These are phyloP conservation scores for Morinoia aosen DNA, from an alignment of 2,888 invertebrate species.

Conservation along the genomic window DNA sequence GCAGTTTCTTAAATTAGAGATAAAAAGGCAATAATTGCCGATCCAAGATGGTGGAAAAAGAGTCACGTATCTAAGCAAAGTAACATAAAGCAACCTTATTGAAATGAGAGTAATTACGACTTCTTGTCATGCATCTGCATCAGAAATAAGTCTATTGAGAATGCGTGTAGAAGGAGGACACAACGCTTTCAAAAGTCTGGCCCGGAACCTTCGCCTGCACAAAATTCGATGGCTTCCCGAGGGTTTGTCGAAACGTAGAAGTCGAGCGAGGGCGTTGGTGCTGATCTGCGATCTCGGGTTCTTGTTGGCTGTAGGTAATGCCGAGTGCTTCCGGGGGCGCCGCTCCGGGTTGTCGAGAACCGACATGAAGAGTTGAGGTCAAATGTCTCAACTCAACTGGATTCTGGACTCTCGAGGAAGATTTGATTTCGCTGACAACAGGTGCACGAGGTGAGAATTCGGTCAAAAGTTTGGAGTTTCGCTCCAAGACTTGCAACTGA, in stretches of 20 bases:
- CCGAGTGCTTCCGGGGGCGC: neutral
- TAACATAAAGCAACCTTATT: neutral
- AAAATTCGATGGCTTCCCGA: neutral
- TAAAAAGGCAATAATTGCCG: neutral
- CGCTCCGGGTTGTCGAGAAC: conserved; percentile 31
- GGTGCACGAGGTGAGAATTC: neutral
- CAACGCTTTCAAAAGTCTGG: conserved; percentile 9
- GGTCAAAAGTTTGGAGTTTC: neutral
- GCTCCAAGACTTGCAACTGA: neutral
- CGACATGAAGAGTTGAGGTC: neutral
- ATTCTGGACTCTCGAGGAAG: neutral
- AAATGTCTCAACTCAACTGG: neutral
- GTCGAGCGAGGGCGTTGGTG: neutral
- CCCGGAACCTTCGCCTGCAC: neutral
- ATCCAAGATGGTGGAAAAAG: neutral
- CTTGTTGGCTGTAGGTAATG: neutral
- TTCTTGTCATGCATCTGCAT: neutral
- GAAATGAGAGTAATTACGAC: neutral
- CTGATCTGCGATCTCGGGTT: neutral
- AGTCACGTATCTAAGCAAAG: neutral
- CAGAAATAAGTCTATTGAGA: neutral
- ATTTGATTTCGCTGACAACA: neutral
- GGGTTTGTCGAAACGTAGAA: neutral
- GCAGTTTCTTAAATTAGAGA: neutral
- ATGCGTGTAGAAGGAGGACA: conserved; percentile 28